Evolutionary conservation across 1,140 invertebrate genomes (phyloP).

Genomic region (Neocloeon triangulifer): DNA sequence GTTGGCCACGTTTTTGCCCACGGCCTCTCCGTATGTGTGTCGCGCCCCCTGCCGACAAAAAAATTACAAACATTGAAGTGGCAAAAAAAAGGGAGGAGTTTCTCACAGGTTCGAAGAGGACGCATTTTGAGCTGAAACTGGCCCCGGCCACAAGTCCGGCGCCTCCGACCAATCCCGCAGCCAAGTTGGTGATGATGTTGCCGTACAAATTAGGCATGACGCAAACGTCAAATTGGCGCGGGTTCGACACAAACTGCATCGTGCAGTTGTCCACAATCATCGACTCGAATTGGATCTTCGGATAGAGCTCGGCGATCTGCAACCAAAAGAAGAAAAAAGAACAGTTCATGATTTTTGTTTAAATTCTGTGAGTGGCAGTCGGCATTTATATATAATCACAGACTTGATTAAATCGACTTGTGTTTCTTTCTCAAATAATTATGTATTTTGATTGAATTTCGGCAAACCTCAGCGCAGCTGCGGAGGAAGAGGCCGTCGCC

Average conservation of each 20-base stretch:
- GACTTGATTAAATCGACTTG: too few relatives aligned
- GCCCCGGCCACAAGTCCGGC: slow-evolving; percentile 93
- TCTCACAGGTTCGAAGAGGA: slow-evolving; percentile 88
- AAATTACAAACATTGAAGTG: not conserved
- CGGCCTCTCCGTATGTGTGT: slow-evolving; percentile 88
- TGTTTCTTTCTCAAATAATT: too few relatives aligned
- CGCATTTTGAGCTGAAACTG: slow-evolving; percentile 74
- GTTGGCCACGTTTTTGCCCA: slow-evolving; percentile 96
- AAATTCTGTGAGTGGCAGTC: not conserved
- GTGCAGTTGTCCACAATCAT: slow-evolving; percentile 99
- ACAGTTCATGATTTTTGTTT: not conserved
- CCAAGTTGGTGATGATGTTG: slow-evolving; percentile 93
- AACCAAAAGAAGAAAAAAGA: not conserved
- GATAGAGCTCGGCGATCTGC: slow-evolving; percentile 44
- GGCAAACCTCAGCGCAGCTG: slow-evolving; percentile 57
- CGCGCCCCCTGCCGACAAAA: slow-evolving; percentile 50
- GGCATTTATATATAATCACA: too few relatives aligned
- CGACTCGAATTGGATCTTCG: slow-evolving; percentile 80
- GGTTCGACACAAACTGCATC: slow-evolving; percentile 92
- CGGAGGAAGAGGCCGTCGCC: slow-evolving; percentile 87
- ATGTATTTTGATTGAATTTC: not conserved
- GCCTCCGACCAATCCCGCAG: slow-evolving; percentile 87
- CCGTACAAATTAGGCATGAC: slow-evolving; percentile 98
- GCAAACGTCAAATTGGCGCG: slow-evolving; percentile 75
- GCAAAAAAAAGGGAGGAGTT: slow-evolving; percentile 1